These are phyloP conservation scores for Gobio occitaniae DNA, from an alignment of 2,797 vertebrate genomes.

Conservation along the genomic window DNA sequence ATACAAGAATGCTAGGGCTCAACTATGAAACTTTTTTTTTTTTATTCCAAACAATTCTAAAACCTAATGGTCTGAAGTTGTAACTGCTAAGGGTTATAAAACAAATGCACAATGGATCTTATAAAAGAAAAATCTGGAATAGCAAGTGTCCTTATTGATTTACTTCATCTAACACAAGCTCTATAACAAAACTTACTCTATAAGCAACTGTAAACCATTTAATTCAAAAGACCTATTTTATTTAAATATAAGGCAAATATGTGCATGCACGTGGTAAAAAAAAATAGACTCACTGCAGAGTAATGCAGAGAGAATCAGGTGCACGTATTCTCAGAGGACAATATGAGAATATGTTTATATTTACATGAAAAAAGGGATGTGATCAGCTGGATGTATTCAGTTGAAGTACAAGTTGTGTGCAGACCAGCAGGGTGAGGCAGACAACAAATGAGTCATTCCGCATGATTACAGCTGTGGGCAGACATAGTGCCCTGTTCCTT, in stretches of 20 bases:
- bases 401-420: neutral
- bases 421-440: neutral
- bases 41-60: neutral
- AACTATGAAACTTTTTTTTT: neutral
- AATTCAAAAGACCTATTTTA: neutral
- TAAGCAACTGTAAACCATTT: neutral
- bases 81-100: neutral
- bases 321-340: neutral
- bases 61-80: neutral
- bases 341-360: neutral
- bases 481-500: neutral
- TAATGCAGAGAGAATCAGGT: neutral
- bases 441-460: constrained; percentile 22
- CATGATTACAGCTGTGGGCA: neutral
- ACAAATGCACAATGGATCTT: neutral
- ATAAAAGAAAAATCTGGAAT: neutral
- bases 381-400: neutral
- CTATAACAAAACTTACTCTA: neutral
- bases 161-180: neutral
- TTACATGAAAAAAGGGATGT: neutral
- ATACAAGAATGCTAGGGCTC: constrained; percentile 12
- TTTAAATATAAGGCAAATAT: constrained; percentile 19
- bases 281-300: neutral
- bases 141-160: neutral
- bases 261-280: constrained; percentile 22